Evolutionary conservation across 2,888 invertebrate genomes (phyloP).

Genomic region (Drosophila hamatofila): DNA sequence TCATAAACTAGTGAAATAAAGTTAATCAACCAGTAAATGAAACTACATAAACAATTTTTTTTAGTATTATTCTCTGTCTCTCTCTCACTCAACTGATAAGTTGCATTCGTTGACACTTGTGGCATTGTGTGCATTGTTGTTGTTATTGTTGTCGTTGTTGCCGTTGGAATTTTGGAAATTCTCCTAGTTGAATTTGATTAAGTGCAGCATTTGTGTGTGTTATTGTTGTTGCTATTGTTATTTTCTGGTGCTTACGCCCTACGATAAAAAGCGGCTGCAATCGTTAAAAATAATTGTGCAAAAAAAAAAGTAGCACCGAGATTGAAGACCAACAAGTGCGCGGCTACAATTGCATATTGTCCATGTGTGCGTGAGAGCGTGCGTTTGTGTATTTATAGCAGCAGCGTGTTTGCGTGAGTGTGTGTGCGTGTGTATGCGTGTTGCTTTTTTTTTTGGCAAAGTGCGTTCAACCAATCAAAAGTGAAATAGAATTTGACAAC

Average conservation of each 20-base stretch:
- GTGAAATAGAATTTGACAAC: conserved; percentile 65
- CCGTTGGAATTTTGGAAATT: conserved; percentile 13
- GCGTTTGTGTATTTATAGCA: conserved; percentile 11
- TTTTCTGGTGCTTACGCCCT: conserved; percentile 47
- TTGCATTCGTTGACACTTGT: neutral
- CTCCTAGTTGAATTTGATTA: conserved; percentile 24
- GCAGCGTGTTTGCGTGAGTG: conserved; percentile 6
- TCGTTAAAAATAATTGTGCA: conserved; percentile 22
- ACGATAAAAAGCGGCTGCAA: conserved; percentile 8
- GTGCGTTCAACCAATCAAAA: conserved; percentile 68
- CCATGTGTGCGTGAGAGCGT: conserved; percentile 14
- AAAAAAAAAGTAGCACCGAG: conserved; percentile 7
- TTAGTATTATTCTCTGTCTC: neutral
- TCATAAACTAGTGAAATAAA: conserved; percentile 8
- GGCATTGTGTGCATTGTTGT: neutral
- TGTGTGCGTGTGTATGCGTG: conserved; percentile 4
- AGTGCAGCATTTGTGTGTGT: conserved; percentile 26
- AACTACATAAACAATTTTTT: conserved; percentile 1
- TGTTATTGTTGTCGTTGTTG: neutral
- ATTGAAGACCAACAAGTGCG: conserved; percentile 63
- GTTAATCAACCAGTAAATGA: conserved; percentile 6
- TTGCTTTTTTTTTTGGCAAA: conserved; percentile 17
- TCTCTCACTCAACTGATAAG: neutral
- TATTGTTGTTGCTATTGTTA: conserved; percentile 25
- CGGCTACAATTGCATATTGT: conserved; percentile 46